Evolutionary conservation across 92 coral and sea anemone genomes (phyloP), one percentile per base, ranked within the genome.

Genomic region (Meandrina meandrites): DNA sequence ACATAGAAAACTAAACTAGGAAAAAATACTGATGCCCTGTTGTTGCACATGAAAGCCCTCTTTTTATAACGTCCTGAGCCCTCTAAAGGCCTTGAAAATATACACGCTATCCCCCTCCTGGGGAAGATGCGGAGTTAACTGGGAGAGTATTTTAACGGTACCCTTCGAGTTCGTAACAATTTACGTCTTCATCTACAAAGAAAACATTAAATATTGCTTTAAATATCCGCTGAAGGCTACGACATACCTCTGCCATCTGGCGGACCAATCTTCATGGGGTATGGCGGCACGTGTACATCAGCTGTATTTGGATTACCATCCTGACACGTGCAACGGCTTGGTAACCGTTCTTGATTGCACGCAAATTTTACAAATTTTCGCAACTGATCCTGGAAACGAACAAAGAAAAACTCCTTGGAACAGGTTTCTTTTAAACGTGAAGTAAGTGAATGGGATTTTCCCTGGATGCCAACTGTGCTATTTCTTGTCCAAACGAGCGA

Each of bases 231-330:
- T 21, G 19, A 62, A 50, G 5, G 27, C 30, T 24, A 70, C 11
- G 75, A 82, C 91, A 47, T 78, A 97, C 99, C 99, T 90, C 98
- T 90, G 16, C 98, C 99, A 75, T 95, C 99, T 14, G 99, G 98
- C 17, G 99, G 99, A n/a, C 99, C 99, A 32, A 97, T 97, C 85
- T 97, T 97, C 99, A 97, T 97, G 18, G 99, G 99, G 86, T 97
- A 97, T 2, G 99, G 99, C 30, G 99, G 99, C 54, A 97, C 99
- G 71, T 97, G 99, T 4, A 97, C 92, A 67, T 96, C 98, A 53
- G 94, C 91, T 64, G 94, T 90, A 60, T 79, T 84, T 6, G 98
- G 93, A 50, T 89, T 93, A 8, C 98, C 98, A 60, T 97, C 98
- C 79, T 97, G 99, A 87, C 99, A 97, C 57, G 99, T 93, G 82